Evolutionary conservation across 2,797 vertebrate species (phyloP), one percentile per base, ranked within the genome.

Genomic region (Petrocephalus sullivani): DNA sequence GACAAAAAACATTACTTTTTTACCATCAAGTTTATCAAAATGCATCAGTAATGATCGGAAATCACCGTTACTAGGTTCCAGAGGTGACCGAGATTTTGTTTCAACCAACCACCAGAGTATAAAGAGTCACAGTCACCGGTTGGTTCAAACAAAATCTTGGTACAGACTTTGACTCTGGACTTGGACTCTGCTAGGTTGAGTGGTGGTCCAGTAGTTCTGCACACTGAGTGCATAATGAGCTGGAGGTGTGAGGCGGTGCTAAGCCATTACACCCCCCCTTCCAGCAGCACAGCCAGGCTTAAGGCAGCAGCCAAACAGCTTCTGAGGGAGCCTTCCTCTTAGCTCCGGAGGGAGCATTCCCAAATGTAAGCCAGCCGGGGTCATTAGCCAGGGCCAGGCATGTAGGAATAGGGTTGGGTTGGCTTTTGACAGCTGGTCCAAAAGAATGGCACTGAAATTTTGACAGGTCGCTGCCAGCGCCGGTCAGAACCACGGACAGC

Each of bases 341-440:
- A 16, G 67, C 33, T 75, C 67, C 0, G 67, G 67, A 75, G 67
- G 67, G 28, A 75, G 67, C 2, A 75, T 75, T 75, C 67, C 67
- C 33, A 75, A 75, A 75, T 75, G 67, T 3, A 33, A 75, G 67
- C 67, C 67, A 75, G 67, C 14, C 19, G 67, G 67, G 67, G 33
- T 75, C 67, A 75, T 75, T 75, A 75, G 67, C 33, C 0, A 75
- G 67, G 67, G 67, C 33, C 67, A 7, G 67, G 67, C 67, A 75
- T 75, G 5, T 14, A 41, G 67, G 67, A 75, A 7, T 33, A 75
- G 67, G 67, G 33, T 41, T 75, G 33, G 67, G 67, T 16, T 75
- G 67, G 37, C 67, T 75, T 75, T 75, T 75, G 67, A 75, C 67
- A 75, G 67, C 37, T 75, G 67, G 67, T 75, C 67, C 67, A 41